Conservation (phyloP, 2,797 vertebrate genomes). For the Acrocephalus scirpaceus region DNA sequence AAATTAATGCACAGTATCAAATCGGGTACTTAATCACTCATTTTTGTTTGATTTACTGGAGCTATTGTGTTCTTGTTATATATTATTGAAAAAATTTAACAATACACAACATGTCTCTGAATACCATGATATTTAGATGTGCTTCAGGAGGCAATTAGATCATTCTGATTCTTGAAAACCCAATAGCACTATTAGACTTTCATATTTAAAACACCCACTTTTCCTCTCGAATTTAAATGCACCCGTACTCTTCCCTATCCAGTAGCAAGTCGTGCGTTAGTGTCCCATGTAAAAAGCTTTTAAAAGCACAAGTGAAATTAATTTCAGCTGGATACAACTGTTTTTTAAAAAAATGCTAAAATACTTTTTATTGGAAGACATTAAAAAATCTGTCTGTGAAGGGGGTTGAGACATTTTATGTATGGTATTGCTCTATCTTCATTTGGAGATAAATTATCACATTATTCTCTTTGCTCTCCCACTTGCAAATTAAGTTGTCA, state of each 20-base stretch:
- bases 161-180: slow-evolving; percentile 63
- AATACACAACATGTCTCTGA: slow-evolving; percentile 55
- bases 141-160: slow-evolving; percentile 69
- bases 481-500: slow-evolving; percentile 59
- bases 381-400: not conserved
- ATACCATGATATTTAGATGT: slow-evolving; percentile 48
- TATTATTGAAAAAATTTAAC: slow-evolving; percentile 54
- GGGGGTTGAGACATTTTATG: not conserved
- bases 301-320: slow-evolving; percentile 32
- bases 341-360: not conserved
- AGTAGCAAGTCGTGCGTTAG: slow-evolving; percentile 28
- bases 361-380: not conserved
- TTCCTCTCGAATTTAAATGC: not conserved
- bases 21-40: slow-evolving; percentile 65
- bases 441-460: slow-evolving; percentile 13
- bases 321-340: not conserved
- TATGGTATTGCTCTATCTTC: not conserved
- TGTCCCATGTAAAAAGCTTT: slow-evolving; percentile 44
- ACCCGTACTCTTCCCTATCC: slow-evolving; percentile 39
- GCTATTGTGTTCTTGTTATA: slow-evolving; percentile 70
- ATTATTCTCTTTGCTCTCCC: slow-evolving; percentile 27
- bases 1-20: slow-evolving; percentile 57
- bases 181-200: slow-evolving; percentile 56
- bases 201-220: slow-evolving; percentile 46
- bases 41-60: slow-evolving; percentile 76